Evolutionary conservation across 2,113 vertebrate genomes (phyloP).

Genomic region (Hystrix brachyura): DNA sequence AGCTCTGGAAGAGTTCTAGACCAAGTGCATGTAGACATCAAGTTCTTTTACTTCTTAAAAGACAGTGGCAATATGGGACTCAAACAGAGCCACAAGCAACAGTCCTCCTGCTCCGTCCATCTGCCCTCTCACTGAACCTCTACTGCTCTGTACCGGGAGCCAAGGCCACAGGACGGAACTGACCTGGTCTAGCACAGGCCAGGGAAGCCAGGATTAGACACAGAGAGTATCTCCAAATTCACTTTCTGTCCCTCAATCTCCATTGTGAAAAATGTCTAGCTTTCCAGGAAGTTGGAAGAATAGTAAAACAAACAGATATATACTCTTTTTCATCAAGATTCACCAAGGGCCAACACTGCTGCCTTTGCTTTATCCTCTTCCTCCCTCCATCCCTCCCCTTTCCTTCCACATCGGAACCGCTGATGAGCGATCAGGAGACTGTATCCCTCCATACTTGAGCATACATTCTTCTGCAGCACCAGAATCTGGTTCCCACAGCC

Average conservation of each 20-base stretch:
- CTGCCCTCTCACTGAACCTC: neutral
- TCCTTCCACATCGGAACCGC: neutral
- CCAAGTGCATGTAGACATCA: neutral
- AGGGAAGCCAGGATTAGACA: neutral
- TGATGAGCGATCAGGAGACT: neutral
- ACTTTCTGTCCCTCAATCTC: slow-evolving; percentile 2
- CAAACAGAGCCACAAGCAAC: neutral
- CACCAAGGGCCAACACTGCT: neutral
- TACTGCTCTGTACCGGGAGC: neutral
- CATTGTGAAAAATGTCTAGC: slow-evolving; percentile 23
- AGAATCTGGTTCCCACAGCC: neutral
- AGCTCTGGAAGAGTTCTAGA: neutral
- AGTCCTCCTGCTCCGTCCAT: neutral
- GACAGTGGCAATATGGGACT: neutral
- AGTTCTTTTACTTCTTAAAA: neutral
- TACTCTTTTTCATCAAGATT: neutral
- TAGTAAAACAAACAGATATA: neutral
- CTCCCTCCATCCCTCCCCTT: neutral
- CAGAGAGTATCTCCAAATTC: neutral
- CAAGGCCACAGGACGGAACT: neutral
- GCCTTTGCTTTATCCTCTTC: neutral
- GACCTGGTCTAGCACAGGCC: neutral
- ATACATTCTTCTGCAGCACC: neutral
- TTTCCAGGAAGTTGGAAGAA: slow-evolving; percentile 39
- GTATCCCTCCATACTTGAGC: neutral